phyloP scores from a whole-genome alignment of 92 coral and sea anemone species.

The Siderastrea radians region DNA sequence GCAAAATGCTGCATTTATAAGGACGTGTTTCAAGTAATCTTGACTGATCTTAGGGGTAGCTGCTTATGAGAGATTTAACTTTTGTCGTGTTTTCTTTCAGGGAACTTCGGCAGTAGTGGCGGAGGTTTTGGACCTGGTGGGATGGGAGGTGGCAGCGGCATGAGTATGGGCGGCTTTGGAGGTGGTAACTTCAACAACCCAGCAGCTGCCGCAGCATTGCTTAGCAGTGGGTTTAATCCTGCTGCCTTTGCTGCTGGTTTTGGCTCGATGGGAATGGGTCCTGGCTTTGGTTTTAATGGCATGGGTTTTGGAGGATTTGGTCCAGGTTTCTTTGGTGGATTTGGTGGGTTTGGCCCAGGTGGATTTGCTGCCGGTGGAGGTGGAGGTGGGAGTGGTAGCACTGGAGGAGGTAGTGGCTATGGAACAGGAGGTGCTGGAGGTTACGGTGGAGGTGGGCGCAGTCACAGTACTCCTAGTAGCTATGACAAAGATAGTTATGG shows the following conservation, averaged over 20 bases:
- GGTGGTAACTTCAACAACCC: constrained; percentile 45
- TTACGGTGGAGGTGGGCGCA: constrained; percentile 47
- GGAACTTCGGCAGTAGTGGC: constrained; percentile 53
- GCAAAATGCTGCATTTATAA: too few species aligned
- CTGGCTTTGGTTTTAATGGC: constrained; percentile 82
- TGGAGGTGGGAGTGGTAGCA: constrained; percentile 46
- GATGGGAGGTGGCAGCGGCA: constrained; percentile 8
- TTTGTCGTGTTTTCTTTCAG: constrained; percentile 15
- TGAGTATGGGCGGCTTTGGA: constrained; percentile 58
- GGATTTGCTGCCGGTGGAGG: constrained; percentile 59
- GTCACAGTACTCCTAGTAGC: constrained; percentile 23
- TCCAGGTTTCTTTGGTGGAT: constrained; percentile 65
- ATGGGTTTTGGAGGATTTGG: constrained; percentile 85
- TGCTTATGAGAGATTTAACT: not conserved
- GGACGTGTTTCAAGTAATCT: too few species aligned
- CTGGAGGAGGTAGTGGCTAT: constrained; percentile 39
- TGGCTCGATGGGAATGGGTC: constrained; percentile 75
- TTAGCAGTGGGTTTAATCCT: constrained; percentile 75
- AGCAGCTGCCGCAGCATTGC: constrained; percentile 59
- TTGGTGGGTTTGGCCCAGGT: constrained; percentile 63
- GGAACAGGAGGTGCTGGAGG: constrained; percentile 43
- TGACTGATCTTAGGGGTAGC: too few species aligned
- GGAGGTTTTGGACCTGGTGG: constrained; percentile 2
- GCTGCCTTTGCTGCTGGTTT: constrained; percentile 86
- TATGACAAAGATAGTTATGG: constrained; percentile 41